These are phyloP conservation scores for Coelopa frigida DNA, from an alignment of 1,140 invertebrate genomes.

Conservation along the genomic window DNA sequence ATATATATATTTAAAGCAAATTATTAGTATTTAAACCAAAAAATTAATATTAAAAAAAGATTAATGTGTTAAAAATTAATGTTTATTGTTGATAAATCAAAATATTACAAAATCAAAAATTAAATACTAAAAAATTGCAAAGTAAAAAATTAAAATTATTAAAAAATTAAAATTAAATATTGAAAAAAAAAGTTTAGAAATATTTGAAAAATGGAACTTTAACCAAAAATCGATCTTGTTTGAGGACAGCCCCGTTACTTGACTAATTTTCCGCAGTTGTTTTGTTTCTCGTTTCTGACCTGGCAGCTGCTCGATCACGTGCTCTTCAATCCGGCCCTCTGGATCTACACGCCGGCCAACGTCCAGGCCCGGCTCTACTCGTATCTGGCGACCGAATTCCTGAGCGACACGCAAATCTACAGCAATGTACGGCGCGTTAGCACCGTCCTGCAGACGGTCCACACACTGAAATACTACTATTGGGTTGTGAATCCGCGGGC, in stretches of 20 bases:
- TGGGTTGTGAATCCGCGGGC: slow-evolving; percentile 94
- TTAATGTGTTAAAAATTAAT: too few species aligned
- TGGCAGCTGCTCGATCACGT: slow-evolving; percentile 97
- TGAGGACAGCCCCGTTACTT: slow-evolving; percentile 42
- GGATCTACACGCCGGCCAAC: slow-evolving; percentile 94
- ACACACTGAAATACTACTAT: slow-evolving; percentile 98
- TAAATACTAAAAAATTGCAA: too few species aligned
- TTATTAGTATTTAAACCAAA: too few species aligned
- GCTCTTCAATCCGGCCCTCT: slow-evolving; percentile 96
- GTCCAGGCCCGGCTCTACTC: slow-evolving; percentile 96
- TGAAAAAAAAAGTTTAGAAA: too few species aligned
- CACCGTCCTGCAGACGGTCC: slow-evolving; percentile 95
- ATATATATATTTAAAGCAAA: too few species aligned
- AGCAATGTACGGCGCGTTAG: slow-evolving; percentile 93
- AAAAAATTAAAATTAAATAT: too few species aligned
- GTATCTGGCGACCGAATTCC: slow-evolving; percentile 95
- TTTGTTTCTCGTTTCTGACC: slow-evolving; percentile 69
- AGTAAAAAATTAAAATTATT: too few species aligned
- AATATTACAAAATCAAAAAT: too few species aligned
- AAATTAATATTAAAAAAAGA: too few species aligned
- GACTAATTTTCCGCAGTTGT: slow-evolving; percentile 58
- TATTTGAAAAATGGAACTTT: too few species aligned
- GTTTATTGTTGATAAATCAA: too few species aligned
- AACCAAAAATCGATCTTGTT: slow-evolving; percentile 8
- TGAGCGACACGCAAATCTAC: slow-evolving; percentile 95